Base-by-base conservation (phyloP, 2,888 invertebrate genomes). In the Metalampra italica region DNA sequence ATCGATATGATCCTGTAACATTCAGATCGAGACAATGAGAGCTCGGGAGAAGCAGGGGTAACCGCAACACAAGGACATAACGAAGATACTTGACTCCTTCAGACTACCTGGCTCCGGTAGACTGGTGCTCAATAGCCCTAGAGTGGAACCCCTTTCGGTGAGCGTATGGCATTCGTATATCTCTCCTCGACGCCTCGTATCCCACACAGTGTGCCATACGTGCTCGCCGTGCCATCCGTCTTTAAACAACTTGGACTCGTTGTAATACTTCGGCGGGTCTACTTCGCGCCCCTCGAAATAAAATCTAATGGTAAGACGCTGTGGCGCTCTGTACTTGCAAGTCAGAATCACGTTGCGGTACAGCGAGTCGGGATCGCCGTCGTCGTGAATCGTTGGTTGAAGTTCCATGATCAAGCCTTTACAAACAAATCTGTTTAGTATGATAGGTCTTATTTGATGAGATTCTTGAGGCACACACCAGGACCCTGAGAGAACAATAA, bases 351-450 rank as follows among this genome's bases (percentile, higher is more conserved):
- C 79, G 42, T 55, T 65, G 29, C 74, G 69, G 49, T 62, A 61
- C 15, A 60, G 57, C 9, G 62, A 55, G 51, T 66, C 57, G 36
- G 62, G 52, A 36, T 59, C 54, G 29, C 57, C 59, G 45, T 59
- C 62, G 46, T 78, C 74, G 52, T 70, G 66, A 53, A 86, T 72
- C 51, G 71, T 74, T 41, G 86, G 85, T 51, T 80, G 82, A 22
- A 87, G 79, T 80, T 87, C 87, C 86, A 87, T 87, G 53, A 83
- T 61, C 60, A 86, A 68, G 58, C 85, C 87, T 87, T 56, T 38
- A 57, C 41, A 55, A 50, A 55, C 46, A 49, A 50, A 41, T 36
- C 41, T 50, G 38, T 44, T 47, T 37, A 46, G 38, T 32, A 46
- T 49, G 47, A 43, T 39, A 43, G 2, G 32, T 32, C 32, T 9